phyloP scores from a whole-genome alignment of 2,113 vertebrate species.

The Myrmecophaga tridactyla region DNA sequence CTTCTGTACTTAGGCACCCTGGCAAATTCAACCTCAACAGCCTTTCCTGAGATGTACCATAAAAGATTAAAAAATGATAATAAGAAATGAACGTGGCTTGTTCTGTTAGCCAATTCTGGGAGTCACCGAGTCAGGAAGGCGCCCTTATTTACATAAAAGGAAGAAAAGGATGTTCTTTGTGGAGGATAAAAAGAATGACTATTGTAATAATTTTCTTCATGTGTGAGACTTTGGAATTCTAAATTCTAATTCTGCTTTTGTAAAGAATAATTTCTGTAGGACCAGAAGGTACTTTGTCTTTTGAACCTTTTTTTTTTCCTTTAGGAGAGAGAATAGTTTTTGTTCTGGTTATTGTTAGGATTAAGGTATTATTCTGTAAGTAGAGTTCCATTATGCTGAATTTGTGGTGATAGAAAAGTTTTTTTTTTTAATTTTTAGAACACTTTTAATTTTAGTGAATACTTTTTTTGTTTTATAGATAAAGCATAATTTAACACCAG shows the following conservation, averaged over 20 bases:
- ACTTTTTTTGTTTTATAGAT: not conserved
- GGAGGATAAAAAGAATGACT: not conserved
- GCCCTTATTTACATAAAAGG: not conserved
- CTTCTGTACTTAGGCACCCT: not conserved
- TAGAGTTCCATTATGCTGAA: slow-evolving; percentile 28
- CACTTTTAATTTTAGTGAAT: not conserved
- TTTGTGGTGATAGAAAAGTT: not conserved
- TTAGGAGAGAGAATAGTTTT: not conserved
- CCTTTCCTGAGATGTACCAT: not conserved
- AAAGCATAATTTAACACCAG: not conserved
- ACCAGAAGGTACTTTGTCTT: not conserved
- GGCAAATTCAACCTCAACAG: not conserved
- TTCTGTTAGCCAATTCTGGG: not conserved
- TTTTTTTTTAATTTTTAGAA: not conserved
- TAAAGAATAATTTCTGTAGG: not conserved
- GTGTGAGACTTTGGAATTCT: not conserved
- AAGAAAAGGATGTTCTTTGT: slow-evolving; percentile 7
- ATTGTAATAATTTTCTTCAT: not conserved
- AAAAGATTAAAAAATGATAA: not conserved
- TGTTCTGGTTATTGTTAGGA: not conserved
- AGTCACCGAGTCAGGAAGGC: not conserved
- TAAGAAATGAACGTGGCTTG: not conserved
- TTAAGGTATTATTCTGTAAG: not conserved
- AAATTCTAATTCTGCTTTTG: not conserved
- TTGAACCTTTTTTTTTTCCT: not conserved